Percentiles rank a stretch among this genome's conserved stretches.
These are phyloP conservation scores for Pseudococcus viburni DNA, from an alignment of 2,888 invertebrate species.

Conservation along the genomic window DNA sequence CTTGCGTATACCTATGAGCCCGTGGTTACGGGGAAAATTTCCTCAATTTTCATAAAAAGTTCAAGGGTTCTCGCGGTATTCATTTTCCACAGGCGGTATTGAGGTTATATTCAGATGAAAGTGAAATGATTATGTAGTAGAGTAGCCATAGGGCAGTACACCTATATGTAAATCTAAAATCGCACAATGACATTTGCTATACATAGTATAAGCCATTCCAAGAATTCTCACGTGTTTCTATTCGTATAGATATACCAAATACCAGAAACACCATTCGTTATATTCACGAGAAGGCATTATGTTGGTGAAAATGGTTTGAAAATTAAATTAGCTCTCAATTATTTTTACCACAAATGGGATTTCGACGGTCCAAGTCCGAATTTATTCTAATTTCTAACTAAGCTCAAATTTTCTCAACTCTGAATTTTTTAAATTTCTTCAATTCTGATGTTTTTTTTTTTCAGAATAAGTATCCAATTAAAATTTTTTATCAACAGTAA, in stretches of 20 bases:
- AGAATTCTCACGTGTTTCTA: not conserved
- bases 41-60: not conserved
- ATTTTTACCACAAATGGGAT: no score
- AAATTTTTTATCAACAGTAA: no score
- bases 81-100: not conserved
- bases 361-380: no score
- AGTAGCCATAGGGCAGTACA: not conserved
- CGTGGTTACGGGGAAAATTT: not conserved
- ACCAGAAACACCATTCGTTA: not conserved
- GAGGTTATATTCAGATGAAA: not conserved
- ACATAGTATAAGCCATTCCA: not conserved
- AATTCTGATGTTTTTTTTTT: no score
- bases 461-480: no score
- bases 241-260: no score
- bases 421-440: no score
- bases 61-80: not conserved
- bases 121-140: not conserved
- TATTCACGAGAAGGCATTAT: not conserved
- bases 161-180: constrained; percentile 2
- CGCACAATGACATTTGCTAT: constrained; percentile 36
- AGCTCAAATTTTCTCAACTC: no score
- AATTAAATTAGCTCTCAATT: not conserved
- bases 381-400: no score
- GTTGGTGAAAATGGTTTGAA: not conserved
- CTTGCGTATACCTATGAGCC: not conserved